Conservation (phyloP, 1,140 invertebrate species). For the Nebria ingens region DNA sequence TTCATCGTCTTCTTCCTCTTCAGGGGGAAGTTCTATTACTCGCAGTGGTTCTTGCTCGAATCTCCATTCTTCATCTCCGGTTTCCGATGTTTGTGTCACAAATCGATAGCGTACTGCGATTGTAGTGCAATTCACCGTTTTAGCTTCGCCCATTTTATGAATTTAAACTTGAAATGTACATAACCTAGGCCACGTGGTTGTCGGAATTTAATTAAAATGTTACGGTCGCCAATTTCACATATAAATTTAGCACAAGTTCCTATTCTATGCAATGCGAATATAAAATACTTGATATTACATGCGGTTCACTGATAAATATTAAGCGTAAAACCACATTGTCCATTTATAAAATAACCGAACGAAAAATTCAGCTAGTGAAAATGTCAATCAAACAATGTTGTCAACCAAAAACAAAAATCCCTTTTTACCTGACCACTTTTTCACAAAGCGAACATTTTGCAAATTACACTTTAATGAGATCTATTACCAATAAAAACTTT, state of each 20-base stretch:
- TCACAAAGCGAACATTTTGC: too few relatives aligned
- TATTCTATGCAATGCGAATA: background rate
- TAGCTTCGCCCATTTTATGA: conserved; percentile 26
- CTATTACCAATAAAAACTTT: too few relatives aligned
- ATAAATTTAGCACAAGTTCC: background rate
- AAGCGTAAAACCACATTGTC: background rate
- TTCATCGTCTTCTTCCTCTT: conserved; percentile 20
- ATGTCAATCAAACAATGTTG: too few relatives aligned
- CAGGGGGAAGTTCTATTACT: conserved; percentile 21
- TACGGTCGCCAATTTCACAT: too few relatives aligned
- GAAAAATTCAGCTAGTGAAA: background rate
- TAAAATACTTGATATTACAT: background rate
- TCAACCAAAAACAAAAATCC: too few relatives aligned
- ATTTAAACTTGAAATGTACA: conserved; percentile 13
- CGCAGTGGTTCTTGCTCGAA: conserved; percentile 26
- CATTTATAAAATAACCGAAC: background rate
- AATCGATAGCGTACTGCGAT: conserved; percentile 31
- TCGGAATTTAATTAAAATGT: background rate
- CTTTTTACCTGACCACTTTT: too few relatives aligned
- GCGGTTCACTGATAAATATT: background rate
- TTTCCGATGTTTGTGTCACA: conserved; percentile 22
- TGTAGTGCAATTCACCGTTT: conserved; percentile 20
- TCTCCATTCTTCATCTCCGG: conserved; percentile 21
- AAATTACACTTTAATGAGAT: too few relatives aligned
- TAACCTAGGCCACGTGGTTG: conserved; percentile 17